Percentiles rank a stretch among this genome's conserved stretches.
Conservation (phyloP, 2,888 invertebrate genomes). For the Onchidella celtica region DNA sequence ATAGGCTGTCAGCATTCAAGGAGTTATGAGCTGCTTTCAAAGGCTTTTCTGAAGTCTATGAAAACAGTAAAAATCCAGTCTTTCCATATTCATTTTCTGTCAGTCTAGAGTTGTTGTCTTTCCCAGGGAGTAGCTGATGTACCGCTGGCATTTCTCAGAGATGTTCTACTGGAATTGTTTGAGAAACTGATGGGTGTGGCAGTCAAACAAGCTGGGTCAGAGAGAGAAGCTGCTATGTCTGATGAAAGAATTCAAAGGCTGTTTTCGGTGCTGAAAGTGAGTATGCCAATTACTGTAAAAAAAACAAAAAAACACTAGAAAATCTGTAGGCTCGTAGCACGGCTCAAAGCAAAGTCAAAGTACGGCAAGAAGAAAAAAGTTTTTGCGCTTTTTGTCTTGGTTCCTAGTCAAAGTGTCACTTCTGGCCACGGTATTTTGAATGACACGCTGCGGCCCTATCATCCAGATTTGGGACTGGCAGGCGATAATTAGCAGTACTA, state of each 20-base stretch:
- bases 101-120: neutral
- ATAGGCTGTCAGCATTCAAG: too few species aligned
- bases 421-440: too few species aligned
- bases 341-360: too few species aligned
- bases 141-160: constrained; percentile 80
- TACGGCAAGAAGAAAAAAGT: too few species aligned
- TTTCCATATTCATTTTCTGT: neutral
- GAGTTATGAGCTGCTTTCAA: too few species aligned
- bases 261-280: constrained; percentile 56
- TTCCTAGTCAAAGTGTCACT: too few species aligned
- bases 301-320: neutral
- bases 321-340: neutral
- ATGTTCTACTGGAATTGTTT: constrained; percentile 62
- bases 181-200: constrained; percentile 55
- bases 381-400: too few species aligned
- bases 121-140: constrained; percentile 82
- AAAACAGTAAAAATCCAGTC: neutral
- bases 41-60: too few species aligned
- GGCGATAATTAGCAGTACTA: too few species aligned
- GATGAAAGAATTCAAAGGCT: constrained; percentile 58
- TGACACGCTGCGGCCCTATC: too few species aligned
- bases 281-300: neutral
- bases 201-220: constrained; percentile 48
- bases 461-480: too few species aligned
- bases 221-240: constrained; percentile 32